Conservation (phyloP, 2,888 invertebrate genomes). For the Phengaris arion region DNA sequence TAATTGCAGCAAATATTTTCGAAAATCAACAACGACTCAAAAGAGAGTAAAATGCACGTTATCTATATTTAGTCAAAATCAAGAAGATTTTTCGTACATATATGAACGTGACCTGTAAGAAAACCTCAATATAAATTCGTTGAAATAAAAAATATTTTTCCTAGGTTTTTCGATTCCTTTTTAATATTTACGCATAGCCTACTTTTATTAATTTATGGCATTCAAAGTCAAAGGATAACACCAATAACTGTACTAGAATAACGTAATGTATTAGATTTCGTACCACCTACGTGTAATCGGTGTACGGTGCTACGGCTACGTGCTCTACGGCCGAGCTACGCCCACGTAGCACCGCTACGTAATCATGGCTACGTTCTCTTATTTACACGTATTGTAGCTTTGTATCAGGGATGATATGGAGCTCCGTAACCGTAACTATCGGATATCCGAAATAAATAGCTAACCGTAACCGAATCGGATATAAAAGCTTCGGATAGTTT, state of each 20-base stretch:
- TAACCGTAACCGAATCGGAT: too few species aligned
- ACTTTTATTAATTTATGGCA: neutral
- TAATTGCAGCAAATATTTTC: neutral
- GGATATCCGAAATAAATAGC: too few species aligned
- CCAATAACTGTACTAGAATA: neutral
- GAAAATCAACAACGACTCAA: too few species aligned
- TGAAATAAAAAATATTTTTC: neutral
- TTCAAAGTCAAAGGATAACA: neutral
- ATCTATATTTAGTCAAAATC: too few species aligned
- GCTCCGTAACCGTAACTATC: too few species aligned
- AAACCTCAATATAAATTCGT: neutral
- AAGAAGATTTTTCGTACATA: neutral
- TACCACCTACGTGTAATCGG: neutral
- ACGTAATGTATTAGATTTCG: constrained; percentile 4
- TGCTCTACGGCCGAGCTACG: neutral
- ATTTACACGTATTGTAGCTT: neutral
- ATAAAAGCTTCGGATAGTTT: too few species aligned
- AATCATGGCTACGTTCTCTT: neutral
- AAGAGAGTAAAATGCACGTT: neutral
- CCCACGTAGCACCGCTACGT: neutral
- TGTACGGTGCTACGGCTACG: neutral
- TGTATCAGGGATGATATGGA: too few species aligned
- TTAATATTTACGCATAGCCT: neutral
- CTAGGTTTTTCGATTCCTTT: too few species aligned
- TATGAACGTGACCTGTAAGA: neutral